Evolutionary conservation across 1,140 invertebrate genomes (phyloP).

Genomic region (Drosophila fuyamai): DNA sequence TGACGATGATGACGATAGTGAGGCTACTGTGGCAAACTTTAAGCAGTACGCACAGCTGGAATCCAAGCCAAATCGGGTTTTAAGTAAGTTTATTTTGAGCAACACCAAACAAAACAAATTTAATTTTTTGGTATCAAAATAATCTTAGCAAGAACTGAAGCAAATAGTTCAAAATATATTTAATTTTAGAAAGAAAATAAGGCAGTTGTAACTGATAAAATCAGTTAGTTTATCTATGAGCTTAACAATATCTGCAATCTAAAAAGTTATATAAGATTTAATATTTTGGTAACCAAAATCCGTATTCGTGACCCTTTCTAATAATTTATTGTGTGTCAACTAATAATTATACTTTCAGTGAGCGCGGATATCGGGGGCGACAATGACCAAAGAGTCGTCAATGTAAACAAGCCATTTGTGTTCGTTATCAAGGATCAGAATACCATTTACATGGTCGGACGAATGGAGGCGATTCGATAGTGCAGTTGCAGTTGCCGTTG

Average conservation of each 20-base stretch:
- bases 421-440: conserved; percentile 25
- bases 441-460: conserved; percentile 30
- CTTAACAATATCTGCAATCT: too few relatives aligned
- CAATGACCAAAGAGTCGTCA: neutral
- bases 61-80: neutral
- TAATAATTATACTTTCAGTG: conserved; percentile 9
- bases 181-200: too few relatives aligned
- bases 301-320: too few relatives aligned
- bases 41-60: neutral
- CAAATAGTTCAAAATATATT: too few relatives aligned
- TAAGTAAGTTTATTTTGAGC: conserved; percentile 12
- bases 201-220: too few relatives aligned
- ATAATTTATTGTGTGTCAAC: neutral
- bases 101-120: too few relatives aligned
- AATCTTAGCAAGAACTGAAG: too few relatives aligned
- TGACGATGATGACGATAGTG: accelerated
- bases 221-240: too few relatives aligned
- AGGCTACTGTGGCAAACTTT: neutral
- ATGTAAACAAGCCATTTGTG: conserved; percentile 32
- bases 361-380: neutral
- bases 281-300: too few relatives aligned
- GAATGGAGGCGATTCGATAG: conserved; percentile 14
- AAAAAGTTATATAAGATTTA: too few relatives aligned
- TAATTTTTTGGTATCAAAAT: neutral
- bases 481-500: conserved; percentile 5